Evolutionary conservation across 2,113 vertebrate genomes (phyloP), one percentile per base, ranked within the genome.

Genomic region (Cervus canadensis): DNA sequence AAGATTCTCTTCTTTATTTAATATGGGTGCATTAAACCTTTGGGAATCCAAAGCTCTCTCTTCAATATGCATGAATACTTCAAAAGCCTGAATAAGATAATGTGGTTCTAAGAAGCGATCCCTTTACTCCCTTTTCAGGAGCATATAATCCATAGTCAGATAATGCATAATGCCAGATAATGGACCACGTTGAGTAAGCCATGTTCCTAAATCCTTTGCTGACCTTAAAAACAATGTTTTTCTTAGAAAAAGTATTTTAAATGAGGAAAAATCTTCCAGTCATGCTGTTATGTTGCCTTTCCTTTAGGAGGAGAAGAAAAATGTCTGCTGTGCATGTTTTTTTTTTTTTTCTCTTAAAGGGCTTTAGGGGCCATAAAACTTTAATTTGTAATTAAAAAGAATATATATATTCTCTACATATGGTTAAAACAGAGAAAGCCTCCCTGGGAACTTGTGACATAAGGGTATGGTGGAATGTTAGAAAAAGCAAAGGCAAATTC

Each of bases 81-180:
- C 86, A 97, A 95, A 94, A 94, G 88, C 59, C 84, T 97, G 33
- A 96, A 88, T 88, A 95, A 95, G 64, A 95, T 97, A 96, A 94
- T 89, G 57, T 79, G 60, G 50, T 81, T 92, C 92, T 96, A 92
- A 93, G 97, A 85, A 83, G 60, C 59, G 82, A 89, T 87, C 79
- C 40, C 25, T 88, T 82, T 89, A 87, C 67, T 93, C 26, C 9
- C n/a, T 74, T 95, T 89, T 96, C 60, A 67, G 85, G 90, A 71
- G 93, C 94, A 86, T 91, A 62, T 83, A 95, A 94, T 78, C 64
- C 91, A 50, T 40, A 91, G 48, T 89, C 33, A 91, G 82, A 43
- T 91, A 95, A 91, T 94, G 67, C 13, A 21, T 87, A 93, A 96
- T 94, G 67, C 16, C 30, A 36, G 93, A 52, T 88, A 98, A 93